Percentiles rank a stretch among this genome's conserved stretches.
Conservation (phyloP, 2,888 invertebrate genomes). For the Sphaerophoria taeniata region DNA sequence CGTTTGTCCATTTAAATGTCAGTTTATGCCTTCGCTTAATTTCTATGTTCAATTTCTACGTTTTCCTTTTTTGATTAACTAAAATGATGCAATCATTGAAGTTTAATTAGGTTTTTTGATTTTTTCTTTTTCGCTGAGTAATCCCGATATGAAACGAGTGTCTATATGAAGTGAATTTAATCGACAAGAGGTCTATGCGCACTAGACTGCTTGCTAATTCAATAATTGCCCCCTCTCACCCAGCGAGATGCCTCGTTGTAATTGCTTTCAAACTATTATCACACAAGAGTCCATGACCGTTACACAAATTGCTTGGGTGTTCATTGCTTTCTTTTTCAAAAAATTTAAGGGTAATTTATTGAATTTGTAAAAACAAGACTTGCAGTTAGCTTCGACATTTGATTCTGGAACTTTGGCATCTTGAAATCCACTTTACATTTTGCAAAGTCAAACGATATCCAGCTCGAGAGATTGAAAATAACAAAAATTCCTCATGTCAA, state of each 20-base stretch:
- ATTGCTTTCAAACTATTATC: background rate
- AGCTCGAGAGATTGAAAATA: slow-evolving; percentile 22
- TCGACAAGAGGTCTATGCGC: slow-evolving; percentile 21
- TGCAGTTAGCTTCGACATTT: no score
- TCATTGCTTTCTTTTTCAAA: background rate
- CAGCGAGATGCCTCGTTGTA: background rate
- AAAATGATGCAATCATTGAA: slow-evolving; percentile 64
- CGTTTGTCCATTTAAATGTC: slow-evolving; percentile 45
- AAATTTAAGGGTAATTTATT: background rate
- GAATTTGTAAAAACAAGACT: background rate
- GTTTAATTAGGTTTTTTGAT: slow-evolving; percentile 28
- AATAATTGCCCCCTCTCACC: background rate
- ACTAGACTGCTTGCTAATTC: slow-evolving; percentile 15
- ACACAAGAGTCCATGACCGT: slow-evolving; percentile 36
- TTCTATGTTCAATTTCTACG: background rate
- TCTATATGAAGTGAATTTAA: background rate
- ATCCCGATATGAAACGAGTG: slow-evolving; percentile 15
- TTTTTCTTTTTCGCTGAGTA: slow-evolving; percentile 25
- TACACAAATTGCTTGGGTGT: slow-evolving; percentile 1
- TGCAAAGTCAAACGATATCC: background rate
- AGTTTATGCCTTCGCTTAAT: slow-evolving; percentile 17
- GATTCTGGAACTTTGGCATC: background rate
- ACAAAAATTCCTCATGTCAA: slow-evolving; percentile 50
- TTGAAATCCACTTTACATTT: background rate
- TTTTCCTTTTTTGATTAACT: slow-evolving; percentile 1